phyloP scores from a whole-genome alignment of 2,888 invertebrate genomes.

The Cataglyphis albicans region DNA sequence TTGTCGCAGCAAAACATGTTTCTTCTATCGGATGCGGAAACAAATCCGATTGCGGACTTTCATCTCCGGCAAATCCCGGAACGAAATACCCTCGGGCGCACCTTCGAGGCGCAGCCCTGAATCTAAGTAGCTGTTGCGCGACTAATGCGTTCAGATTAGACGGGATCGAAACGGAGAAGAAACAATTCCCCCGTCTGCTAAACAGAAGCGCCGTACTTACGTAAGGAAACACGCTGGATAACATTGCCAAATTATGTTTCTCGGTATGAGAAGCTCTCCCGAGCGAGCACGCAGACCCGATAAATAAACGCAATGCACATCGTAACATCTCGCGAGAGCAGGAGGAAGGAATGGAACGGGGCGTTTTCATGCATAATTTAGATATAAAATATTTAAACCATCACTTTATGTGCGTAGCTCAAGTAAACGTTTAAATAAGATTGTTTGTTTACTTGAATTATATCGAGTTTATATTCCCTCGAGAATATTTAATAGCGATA shows the following conservation, averaged over 20 bases:
- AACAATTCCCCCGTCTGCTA: conserved; percentile 40
- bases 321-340: conserved; percentile 25
- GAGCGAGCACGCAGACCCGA: conserved; percentile 11
- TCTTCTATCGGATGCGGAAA: background rate
- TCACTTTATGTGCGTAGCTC: conserved; percentile 35
- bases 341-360: conserved; percentile 13
- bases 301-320: conserved; percentile 36
- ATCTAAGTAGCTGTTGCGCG: conserved; percentile 41
- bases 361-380: conserved; percentile 45
- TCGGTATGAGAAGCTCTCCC: conserved; percentile 25
- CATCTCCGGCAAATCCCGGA: conserved; percentile 2
- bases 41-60: conserved; percentile 50
- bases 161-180: conserved; percentile 41
- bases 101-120: conserved; percentile 13
- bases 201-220: conserved; percentile 14
- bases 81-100: conserved; percentile 35
- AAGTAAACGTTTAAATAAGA: conserved; percentile 20
- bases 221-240: conserved; percentile 26
- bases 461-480: background rate
- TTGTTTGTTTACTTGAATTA: conserved; percentile 35
- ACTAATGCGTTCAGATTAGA: conserved; percentile 52
- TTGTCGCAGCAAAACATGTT: conserved; percentile 2
- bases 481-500: conserved; percentile 23
- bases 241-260: conserved; percentile 49
- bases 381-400: conserved; percentile 36